Base-by-base conservation (phyloP, 2,113 vertebrate species). In the Coptodon bakossiorum region DNA sequence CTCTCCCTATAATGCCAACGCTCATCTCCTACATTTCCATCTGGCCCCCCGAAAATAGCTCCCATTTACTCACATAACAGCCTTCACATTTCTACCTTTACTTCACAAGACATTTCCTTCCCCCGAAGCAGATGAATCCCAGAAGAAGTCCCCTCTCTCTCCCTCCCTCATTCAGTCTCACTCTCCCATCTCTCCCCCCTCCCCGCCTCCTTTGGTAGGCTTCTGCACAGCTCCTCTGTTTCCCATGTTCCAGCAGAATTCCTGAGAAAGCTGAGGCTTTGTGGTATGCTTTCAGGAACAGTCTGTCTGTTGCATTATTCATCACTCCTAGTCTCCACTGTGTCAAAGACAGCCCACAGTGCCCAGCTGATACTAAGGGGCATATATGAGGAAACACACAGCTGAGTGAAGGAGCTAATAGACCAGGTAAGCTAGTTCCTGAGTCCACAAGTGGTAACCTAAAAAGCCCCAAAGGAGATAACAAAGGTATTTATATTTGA, bases 21-120 rank as follows among this genome's bases (percentile, higher is more conserved):
- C 86, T 94, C 92, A 90, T 90, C 93, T 90, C 82, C 89, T 90
- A 91, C 90, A 86, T 94, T 90, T 94, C 89, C 93, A 94, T 90
- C 93, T 88, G 71, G 57, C 43, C 63, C 81, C 86, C 85, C 38
- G n/a, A 91, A 96, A 96, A 95, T 94, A 96, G 91, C 92, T 90
- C 90, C 91, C 93, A 95, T 95, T 96, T 95, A 95, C 93, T 95
- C 93, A 86, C 89, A 93, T 95, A 93, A 95, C 95, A 93, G 89
- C 90, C 54, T 83, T 89, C 87, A 50, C 85, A 87, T 91, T 88
- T 93, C 92, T 85, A 93, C 91, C 91, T 93, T 93, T 86, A 88
- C 91, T 95, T 95, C 93, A 90, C 90, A 93, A 92, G 92, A 95
- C 93, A 94, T 89, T 91, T 94, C 89, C 91, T 90, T 91, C 87